Evolutionary conservation across 2,113 vertebrate genomes (phyloP).

Genomic region (Chaetops frenatus): DNA sequence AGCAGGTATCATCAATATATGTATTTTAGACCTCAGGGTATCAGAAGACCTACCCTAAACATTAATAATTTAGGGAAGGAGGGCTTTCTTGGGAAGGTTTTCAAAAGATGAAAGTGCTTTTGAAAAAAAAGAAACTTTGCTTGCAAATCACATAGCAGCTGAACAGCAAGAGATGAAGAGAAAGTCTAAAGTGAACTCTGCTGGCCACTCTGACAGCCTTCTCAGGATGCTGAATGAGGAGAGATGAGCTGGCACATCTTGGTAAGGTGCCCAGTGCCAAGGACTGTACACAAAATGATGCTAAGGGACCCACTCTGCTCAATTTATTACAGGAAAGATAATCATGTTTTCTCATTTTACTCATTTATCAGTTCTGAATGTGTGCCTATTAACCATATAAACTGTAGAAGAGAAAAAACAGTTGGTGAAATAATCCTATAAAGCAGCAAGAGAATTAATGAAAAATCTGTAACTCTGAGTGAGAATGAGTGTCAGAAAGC

Average conservation of each 20-base stretch:
- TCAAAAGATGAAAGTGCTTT: background rate
- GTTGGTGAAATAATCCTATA: background rate
- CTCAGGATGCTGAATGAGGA: background rate
- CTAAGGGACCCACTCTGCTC: background rate
- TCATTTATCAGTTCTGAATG: background rate
- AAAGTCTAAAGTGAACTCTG: constrained; percentile 7
- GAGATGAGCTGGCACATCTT: background rate
- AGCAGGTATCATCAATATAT: background rate
- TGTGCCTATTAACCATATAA: background rate
- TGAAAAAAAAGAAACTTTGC: background rate
- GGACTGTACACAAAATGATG: background rate
- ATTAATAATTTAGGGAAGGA: background rate
- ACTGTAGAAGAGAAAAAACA: background rate
- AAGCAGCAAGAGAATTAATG: background rate
- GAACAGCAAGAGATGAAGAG: background rate
- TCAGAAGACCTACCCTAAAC: background rate
- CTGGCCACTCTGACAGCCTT: background rate
- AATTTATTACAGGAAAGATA: background rate
- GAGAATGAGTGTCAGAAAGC: background rate
- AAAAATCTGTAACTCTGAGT: background rate
- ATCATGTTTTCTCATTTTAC: background rate
- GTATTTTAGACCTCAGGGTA: background rate
- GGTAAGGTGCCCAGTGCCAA: background rate
- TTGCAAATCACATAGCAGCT: background rate
- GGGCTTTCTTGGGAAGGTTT: background rate